These are phyloP conservation scores for Macrotis lagotis DNA, from an alignment of 2,113 vertebrate genomes.

Conservation along the genomic window DNA sequence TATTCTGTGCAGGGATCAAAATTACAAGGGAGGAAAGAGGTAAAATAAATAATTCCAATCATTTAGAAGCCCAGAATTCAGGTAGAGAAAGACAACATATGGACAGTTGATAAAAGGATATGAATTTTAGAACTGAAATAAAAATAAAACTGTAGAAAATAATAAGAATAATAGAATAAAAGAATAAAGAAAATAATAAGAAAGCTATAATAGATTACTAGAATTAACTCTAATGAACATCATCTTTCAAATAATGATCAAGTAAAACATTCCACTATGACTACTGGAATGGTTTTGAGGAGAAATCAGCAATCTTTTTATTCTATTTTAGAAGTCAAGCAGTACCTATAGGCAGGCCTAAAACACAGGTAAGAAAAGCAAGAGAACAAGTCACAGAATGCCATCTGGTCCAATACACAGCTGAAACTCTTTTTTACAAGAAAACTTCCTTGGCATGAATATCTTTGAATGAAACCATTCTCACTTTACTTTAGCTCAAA, in stretches of 20 bases:
- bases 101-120: neutral
- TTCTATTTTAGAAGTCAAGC: neutral
- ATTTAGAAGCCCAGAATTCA: neutral
- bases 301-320: conserved; percentile 12
- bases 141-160: neutral
- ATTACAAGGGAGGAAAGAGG: neutral
- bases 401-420: neutral
- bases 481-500: neutral
- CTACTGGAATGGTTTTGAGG: conserved; percentile 10
- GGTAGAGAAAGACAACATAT: neutral
- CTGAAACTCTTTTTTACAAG: neutral
- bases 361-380: neutral
- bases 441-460: neutral
- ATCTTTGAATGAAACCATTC: neutral
- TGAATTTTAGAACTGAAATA: neutral
- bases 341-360: conserved; percentile 1
- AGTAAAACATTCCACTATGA: neutral
- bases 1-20: neutral
- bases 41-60: neutral
- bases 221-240: neutral
- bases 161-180: too few relatives aligned
- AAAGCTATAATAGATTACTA: neutral
- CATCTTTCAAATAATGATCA: conserved; percentile 26
- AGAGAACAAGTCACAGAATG: neutral
- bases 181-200: conserved; percentile 28